phyloP scores from a whole-genome alignment of 2,797 vertebrate species.

The Enteromius treurensis region DNA sequence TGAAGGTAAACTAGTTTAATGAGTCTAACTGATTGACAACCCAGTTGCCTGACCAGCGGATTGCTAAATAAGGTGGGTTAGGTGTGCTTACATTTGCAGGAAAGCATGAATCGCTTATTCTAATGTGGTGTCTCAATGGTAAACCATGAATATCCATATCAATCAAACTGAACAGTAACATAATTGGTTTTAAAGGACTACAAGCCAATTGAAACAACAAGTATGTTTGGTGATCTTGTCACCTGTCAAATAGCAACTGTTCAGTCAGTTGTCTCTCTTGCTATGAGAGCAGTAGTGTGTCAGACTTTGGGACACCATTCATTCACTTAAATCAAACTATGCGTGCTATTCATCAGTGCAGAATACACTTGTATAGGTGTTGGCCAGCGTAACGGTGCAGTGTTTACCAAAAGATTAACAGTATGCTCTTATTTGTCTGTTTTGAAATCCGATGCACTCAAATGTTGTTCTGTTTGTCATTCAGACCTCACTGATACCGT shows the following conservation, averaged over 20 bases:
- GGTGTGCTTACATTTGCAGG: not conserved
- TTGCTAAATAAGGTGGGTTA: not conserved
- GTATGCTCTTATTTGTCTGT: not conserved
- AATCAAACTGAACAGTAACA: not conserved
- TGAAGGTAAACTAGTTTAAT: constrained; percentile 2
- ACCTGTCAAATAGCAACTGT: constrained; percentile 60
- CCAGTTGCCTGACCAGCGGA: no score
- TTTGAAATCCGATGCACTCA: not conserved
- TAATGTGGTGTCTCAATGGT: not conserved
- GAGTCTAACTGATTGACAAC: not conserved
- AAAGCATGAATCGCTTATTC: not conserved
- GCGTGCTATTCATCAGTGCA: not conserved
- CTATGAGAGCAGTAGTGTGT: not conserved
- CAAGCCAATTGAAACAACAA: not conserved
- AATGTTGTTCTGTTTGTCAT: constrained; percentile 2
- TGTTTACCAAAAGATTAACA: constrained; percentile 11
- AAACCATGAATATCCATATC: not conserved
- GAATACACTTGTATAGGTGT: constrained; percentile 1
- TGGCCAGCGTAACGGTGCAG: constrained; percentile 6
- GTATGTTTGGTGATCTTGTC: constrained; percentile 41
- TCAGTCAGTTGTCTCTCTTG: constrained; percentile 49
- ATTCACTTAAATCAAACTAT: constrained; percentile 14
- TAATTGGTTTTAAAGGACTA: not conserved
- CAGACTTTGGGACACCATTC: constrained; percentile 14
- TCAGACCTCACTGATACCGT: not conserved